Conservation (phyloP, 2,797 vertebrate genomes). For the Hyperoplus immaculatus region DNA sequence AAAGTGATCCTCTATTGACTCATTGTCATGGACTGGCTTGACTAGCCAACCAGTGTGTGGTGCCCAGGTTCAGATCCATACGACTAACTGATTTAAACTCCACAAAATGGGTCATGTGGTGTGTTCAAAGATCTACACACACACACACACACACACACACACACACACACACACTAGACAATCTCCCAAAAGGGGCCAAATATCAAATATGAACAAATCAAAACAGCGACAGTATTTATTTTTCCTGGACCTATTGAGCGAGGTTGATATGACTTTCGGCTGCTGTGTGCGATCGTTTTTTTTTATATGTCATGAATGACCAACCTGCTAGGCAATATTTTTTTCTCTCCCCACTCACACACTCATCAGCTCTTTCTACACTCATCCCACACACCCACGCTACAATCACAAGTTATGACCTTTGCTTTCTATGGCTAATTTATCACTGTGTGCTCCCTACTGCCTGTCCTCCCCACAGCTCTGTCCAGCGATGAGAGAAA, state of each 20-base stretch:
- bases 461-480: constrained; percentile 78
- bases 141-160: too few species aligned
- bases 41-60: constrained; percentile 76
- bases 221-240: constrained; percentile 62
- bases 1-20: constrained; percentile 86
- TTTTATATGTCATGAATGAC: constrained; percentile 73
- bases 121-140: constrained; percentile 60
- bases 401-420: constrained; percentile 84
- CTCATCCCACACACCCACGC: constrained; percentile 78
- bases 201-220: constrained; percentile 73
- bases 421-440: constrained; percentile 83
- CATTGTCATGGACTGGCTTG: constrained; percentile 85
- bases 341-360: constrained; percentile 56
- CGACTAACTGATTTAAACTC: constrained; percentile 76
- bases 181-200: constrained; percentile 64
- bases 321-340: constrained; percentile 66
- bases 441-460: constrained; percentile 72
- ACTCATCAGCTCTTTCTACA: constrained; percentile 76
- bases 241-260: constrained; percentile 49
- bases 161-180: constrained; percentile 15
- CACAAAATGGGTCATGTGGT: constrained; percentile 62
- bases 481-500: constrained; percentile 61
- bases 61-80: constrained; percentile 77
- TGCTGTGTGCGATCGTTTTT: constrained; percentile 37
- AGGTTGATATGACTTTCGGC: constrained; percentile 57